These are phyloP conservation scores for Megathymus violae DNA, from an alignment of 1,140 invertebrate species.

Conservation along the genomic window DNA sequence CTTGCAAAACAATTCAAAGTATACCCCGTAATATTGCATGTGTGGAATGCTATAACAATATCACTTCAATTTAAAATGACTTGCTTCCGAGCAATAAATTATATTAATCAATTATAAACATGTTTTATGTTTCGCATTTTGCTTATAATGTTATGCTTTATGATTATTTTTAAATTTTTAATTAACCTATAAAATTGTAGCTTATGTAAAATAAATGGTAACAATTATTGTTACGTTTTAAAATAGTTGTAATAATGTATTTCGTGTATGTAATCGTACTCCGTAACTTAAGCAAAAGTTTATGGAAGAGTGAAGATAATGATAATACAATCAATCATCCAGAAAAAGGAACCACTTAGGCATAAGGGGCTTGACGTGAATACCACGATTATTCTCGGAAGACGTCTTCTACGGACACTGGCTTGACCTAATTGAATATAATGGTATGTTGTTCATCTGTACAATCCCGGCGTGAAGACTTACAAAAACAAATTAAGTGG, in stretches of 20 bases:
- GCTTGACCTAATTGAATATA: constrained; percentile 82
- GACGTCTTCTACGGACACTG: constrained; percentile 66
- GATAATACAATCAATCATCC: constrained; percentile 70
- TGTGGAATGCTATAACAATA: neutral
- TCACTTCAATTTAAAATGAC: neutral
- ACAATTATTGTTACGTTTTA: constrained; percentile 31
- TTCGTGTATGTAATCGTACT: too few species aligned
- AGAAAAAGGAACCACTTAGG: constrained; percentile 71
- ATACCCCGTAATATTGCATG: too few species aligned
- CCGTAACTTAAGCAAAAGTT: too few species aligned
- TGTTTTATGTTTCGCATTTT: constrained; percentile 10
- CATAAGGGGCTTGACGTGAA: constrained; percentile 70
- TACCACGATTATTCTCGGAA: constrained; percentile 77
- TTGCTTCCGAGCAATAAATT: neutral
- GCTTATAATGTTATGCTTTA: too few species aligned
- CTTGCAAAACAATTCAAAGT: too few species aligned
- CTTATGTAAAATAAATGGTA: too few species aligned
- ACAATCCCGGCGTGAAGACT: constrained; percentile 59
- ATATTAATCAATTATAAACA: too few species aligned
- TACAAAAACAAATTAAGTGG: constrained; percentile 63
- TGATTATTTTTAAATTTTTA: too few species aligned
- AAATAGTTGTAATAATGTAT: too few species aligned
- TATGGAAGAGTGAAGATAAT: too few species aligned
- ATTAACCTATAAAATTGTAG: too few species aligned
- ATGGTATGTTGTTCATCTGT: constrained; percentile 74